Conservation (phyloP, 2,888 invertebrate genomes). For the Epirrita christyi region DNA sequence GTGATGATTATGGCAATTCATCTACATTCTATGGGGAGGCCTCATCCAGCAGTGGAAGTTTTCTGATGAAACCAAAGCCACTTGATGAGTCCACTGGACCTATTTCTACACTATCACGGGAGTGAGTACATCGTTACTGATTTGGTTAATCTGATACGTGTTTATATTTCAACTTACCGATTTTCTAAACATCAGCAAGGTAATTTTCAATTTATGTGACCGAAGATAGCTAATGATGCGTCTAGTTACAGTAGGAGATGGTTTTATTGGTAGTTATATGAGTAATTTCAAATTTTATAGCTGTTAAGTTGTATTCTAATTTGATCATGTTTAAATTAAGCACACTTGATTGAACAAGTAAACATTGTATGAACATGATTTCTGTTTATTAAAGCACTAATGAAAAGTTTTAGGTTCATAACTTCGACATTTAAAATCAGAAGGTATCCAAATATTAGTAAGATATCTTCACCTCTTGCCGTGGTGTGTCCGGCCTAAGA, state of each 20-base stretch:
- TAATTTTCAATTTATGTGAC: conserved; percentile 19
- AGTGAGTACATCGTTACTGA: neutral
- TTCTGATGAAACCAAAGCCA: too few species aligned
- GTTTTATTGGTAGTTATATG: conserved; percentile 16
- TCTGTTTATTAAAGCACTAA: neutral
- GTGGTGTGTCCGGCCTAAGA: too few species aligned
- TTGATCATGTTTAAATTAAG: conserved; percentile 15
- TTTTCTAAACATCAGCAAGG: conserved; percentile 12
- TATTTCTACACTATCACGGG: neutral
- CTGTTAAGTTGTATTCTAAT: conserved; percentile 13
- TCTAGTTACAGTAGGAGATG: conserved; percentile 17
- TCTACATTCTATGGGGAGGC: too few species aligned
- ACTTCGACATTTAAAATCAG: too few species aligned
- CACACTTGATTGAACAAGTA: conserved; percentile 11
- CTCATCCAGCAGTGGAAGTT: too few species aligned
- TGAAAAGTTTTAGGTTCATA: too few species aligned
- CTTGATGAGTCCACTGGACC: neutral
- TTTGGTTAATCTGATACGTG: neutral
- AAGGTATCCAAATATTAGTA: too few species aligned
- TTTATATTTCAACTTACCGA: neutral
- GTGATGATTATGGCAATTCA: too few species aligned
- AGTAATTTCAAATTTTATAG: conserved; percentile 19
- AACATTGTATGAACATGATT: neutral
- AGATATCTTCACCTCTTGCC: too few species aligned
- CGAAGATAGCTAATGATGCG: conserved; percentile 16